Evolutionary conservation across 2,113 vertebrate genomes (phyloP).

Genomic region (Macrotis lagotis): DNA sequence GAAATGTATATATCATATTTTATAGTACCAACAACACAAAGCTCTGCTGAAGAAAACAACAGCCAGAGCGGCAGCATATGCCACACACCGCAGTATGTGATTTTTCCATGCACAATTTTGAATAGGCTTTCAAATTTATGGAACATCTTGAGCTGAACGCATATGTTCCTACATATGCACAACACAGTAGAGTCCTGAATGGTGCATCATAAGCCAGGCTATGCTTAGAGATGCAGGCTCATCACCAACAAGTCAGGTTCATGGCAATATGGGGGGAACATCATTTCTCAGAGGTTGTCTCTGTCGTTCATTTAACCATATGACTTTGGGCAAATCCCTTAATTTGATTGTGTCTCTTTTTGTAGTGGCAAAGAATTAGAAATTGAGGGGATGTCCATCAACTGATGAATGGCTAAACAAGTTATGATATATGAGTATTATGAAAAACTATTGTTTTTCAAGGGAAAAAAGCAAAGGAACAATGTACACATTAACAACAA

Average conservation of each 20-base stretch:
- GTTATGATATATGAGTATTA: no score
- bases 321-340: neutral
- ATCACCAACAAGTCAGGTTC: neutral
- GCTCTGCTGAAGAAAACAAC: neutral
- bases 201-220: neutral
- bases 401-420: no score
- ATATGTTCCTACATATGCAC: neutral
- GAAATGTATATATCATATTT: constrained; percentile 1
- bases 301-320: neutral
- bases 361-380: no score
- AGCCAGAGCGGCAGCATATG: neutral
- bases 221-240: neutral
- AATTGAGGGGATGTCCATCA: no score
- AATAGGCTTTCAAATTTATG: constrained; percentile 3
- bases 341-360: no score
- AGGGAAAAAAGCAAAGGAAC: no score
- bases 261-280: neutral
- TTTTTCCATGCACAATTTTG: neutral
- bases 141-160: neutral
- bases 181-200: neutral
- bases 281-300: neutral
- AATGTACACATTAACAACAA: no score
- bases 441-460: no score
- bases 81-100: neutral
- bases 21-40: neutral